Percentiles rank a stretch among this genome's conserved stretches.
Evolutionary conservation across 2,113 vertebrate species (phyloP).

Genomic region (Centrocercus urophasianus): DNA sequence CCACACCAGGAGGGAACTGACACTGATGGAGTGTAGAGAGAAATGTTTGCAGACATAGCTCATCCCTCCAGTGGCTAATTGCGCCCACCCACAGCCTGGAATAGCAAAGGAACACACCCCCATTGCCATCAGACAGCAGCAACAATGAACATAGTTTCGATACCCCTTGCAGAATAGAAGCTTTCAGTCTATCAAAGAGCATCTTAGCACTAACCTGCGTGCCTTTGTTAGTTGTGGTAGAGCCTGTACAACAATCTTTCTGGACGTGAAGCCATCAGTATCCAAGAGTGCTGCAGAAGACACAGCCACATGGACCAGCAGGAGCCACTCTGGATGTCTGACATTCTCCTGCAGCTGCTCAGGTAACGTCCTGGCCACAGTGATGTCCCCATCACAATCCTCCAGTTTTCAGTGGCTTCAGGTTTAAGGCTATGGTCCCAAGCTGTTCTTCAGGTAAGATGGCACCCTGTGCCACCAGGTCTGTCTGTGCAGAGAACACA

Average conservation of each 20-base stretch:
- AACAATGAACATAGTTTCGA: not conserved
- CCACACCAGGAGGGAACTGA: not conserved
- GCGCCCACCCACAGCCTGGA: not conserved
- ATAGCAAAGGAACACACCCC: not conserved
- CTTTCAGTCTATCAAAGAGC: not conserved
- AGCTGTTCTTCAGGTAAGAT: not conserved
- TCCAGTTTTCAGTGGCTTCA: not conserved
- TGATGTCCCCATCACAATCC: not conserved
- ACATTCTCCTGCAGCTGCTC: not conserved
- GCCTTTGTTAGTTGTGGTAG: rapidly evolving
- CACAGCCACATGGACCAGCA: not conserved
- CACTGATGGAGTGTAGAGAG: not conserved
- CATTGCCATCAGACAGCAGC: not conserved
- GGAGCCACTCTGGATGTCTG: not conserved
- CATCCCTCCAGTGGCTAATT: not conserved
- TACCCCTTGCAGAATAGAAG: not conserved
- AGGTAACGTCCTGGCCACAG: not conserved
- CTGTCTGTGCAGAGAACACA: not conserved
- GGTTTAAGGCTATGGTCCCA: not conserved
- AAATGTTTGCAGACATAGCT: not conserved
- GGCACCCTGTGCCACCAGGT: not conserved
- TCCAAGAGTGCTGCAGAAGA: not conserved
- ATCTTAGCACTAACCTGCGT: not conserved
- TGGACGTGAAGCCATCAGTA: not conserved
- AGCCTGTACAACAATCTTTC: not conserved